These are phyloP conservation scores for Ctenoplectra terminalis DNA, from an alignment of 1,140 invertebrate species.

Conservation along the genomic window DNA sequence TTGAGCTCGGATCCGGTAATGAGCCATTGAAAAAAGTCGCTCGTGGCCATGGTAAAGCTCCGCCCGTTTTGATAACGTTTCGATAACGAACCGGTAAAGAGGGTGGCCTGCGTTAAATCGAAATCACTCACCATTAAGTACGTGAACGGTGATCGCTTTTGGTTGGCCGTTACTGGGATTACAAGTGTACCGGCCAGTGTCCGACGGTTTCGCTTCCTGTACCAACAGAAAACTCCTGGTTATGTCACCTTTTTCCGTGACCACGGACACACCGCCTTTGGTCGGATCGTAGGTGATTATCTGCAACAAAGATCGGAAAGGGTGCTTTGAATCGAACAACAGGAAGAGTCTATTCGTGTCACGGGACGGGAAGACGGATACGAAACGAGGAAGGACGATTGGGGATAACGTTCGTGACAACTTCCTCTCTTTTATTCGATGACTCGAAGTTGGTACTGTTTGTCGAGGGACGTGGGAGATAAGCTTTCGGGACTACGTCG, in stretches of 20 bases:
- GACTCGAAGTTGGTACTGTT: background rate
- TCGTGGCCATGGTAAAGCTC: background rate
- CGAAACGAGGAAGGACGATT: slow-evolving; percentile 3
- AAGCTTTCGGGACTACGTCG: background rate
- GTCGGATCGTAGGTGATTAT: slow-evolving; percentile 90
- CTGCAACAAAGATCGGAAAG: slow-evolving; percentile 81
- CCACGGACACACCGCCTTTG: slow-evolving; percentile 89
- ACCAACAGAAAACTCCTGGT: slow-evolving; percentile 93
- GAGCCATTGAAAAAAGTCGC: background rate
- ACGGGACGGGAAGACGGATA: no score
- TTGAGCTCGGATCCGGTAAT: no score
- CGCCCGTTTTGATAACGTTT: background rate
- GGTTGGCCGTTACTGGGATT: slow-evolving; percentile 94
- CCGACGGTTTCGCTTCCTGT: slow-evolving; percentile 89
- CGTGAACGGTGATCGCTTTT: slow-evolving; percentile 94
- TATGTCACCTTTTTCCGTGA: slow-evolving; percentile 92
- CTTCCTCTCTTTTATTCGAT: slow-evolving; percentile 27
- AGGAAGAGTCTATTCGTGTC: slow-evolving; percentile 7
- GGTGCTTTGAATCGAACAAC: slow-evolving; percentile 10
- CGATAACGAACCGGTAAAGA: background rate
- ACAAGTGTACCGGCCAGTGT: slow-evolving; percentile 92
- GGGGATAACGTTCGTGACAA: slow-evolving; percentile 20
- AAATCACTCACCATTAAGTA: slow-evolving; percentile 92
- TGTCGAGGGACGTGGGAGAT: background rate
- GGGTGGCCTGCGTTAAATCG: background rate